These are phyloP conservation scores for Folsomia candida DNA, from an alignment of 2,888 invertebrate genomes.

Conservation along the genomic window DNA sequence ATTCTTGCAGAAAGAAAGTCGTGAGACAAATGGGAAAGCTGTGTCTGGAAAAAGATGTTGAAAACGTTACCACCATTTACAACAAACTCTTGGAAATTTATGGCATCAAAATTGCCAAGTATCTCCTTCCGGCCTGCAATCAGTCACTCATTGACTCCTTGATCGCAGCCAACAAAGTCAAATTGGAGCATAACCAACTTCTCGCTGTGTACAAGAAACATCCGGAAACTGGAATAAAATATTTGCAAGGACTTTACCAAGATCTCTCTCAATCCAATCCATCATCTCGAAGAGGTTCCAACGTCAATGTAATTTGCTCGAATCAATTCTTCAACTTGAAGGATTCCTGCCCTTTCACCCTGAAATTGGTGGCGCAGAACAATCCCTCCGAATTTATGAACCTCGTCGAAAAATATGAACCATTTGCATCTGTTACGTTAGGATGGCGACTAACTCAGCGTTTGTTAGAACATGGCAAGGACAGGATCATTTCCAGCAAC, in stretches of 20 bases:
- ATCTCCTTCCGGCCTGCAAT: slow-evolving; percentile 33
- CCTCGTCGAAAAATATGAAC: slow-evolving; percentile 37
- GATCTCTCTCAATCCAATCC: slow-evolving; percentile 19
- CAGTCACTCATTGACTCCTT: slow-evolving; percentile 27
- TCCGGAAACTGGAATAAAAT: slow-evolving; percentile 26
- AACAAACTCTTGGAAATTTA: slow-evolving; percentile 32
- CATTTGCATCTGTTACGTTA: slow-evolving; percentile 14
- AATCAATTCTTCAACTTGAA: slow-evolving; percentile 17
- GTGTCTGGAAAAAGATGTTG: slow-evolving; percentile 21
- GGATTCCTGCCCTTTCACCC: slow-evolving; percentile 20
- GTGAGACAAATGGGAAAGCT: slow-evolving; percentile 34
- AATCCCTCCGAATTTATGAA: slow-evolving; percentile 31
- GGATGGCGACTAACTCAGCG: slow-evolving; percentile 24
- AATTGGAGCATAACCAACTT: slow-evolving; percentile 28
- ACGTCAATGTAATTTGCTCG: background rate
- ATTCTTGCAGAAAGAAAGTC: slow-evolving; percentile 35
- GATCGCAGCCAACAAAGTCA: slow-evolving; percentile 30
- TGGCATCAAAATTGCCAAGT: slow-evolving; percentile 32
- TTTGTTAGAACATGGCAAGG: slow-evolving; percentile 19
- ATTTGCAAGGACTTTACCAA: slow-evolving; percentile 32
- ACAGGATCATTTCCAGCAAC: slow-evolving; percentile 12
- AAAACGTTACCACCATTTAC: slow-evolving; percentile 33
- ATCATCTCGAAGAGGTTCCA: background rate
- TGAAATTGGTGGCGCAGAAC: slow-evolving; percentile 22
- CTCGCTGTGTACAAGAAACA: slow-evolving; percentile 23